Conservation (phyloP, 2,888 invertebrate species). For the Polylopha cassiicola region DNA sequence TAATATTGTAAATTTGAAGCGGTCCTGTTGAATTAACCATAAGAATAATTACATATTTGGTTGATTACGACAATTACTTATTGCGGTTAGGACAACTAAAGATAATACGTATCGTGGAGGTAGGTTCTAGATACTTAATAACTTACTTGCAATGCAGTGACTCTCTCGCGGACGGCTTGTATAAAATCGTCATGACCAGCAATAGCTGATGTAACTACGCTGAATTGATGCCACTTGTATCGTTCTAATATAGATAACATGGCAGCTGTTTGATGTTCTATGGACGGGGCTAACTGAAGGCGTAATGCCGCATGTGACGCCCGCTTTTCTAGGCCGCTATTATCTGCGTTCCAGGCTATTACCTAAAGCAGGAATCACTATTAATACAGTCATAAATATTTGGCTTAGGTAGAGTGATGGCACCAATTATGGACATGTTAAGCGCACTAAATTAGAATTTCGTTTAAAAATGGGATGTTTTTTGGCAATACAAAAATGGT, state of each 20-base stretch:
- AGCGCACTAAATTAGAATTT: no score
- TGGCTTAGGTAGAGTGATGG: no score
- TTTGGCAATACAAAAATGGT: no score
- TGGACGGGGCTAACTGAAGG: conserved; percentile 95
- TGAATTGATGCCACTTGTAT: conserved; percentile 98
- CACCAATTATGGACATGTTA: no score
- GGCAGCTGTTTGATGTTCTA: conserved; percentile 97
- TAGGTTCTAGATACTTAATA: neutral
- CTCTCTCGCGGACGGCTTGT: conserved; percentile 92
- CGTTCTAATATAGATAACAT: conserved; percentile 96
- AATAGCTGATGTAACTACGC: conserved; percentile 94
- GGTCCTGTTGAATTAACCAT: conserved; percentile 49
- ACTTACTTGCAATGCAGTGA: conserved; percentile 86
- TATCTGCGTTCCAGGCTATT: conserved; percentile 98
- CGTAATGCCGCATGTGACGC: conserved; percentile 93
- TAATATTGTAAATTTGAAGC: conserved; percentile 85
- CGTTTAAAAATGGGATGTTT: no score
- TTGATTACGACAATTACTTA: no score
- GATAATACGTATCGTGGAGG: no score
- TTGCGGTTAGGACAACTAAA: no score
- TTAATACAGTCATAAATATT: no score
- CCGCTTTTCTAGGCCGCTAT: conserved; percentile 88
- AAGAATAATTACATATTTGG: no score
- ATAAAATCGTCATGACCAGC: conserved; percentile 97
- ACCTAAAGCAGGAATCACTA: conserved; percentile 64